These are phyloP conservation scores for Brachionichthys hirsutus DNA, from an alignment of 2,113 vertebrate species.

Conservation along the genomic window DNA sequence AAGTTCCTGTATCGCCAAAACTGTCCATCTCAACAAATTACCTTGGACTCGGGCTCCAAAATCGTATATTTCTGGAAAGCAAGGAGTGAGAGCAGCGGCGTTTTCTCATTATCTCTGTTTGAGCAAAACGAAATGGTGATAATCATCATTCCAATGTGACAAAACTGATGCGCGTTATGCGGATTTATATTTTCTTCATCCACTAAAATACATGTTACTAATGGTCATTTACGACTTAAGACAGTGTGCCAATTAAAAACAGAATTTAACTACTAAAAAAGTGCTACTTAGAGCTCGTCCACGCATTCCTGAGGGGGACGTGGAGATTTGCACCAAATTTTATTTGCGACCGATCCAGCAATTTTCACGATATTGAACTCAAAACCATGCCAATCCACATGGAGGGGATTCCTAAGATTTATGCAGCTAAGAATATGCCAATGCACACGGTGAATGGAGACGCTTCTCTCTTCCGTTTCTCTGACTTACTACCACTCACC, in stretches of 20 bases:
- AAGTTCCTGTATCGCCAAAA: constrained; percentile 47
- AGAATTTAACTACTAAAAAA: too few relatives aligned
- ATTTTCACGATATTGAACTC: not conserved
- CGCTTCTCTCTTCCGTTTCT: too few relatives aligned
- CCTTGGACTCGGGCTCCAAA: constrained; percentile 20
- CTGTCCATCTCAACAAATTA: constrained; percentile 45
- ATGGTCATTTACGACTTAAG: not conserved
- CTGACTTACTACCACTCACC: too few relatives aligned
- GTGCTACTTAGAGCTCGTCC: too few relatives aligned
- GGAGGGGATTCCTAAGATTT: too few relatives aligned
- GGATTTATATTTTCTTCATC: too few relatives aligned
- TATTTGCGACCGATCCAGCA: not conserved
- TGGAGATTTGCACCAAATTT: not conserved
- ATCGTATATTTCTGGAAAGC: constrained; percentile 30
- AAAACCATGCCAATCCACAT: not conserved
- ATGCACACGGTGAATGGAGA: not conserved
- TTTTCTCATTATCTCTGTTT: constrained; percentile 1
- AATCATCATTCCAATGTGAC: not conserved
- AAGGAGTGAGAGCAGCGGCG: not conserved
- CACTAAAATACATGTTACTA: not conserved
- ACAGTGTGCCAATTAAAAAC: too few relatives aligned
- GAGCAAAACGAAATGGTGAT: not conserved
- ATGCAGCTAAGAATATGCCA: not conserved
- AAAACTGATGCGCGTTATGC: too few relatives aligned
- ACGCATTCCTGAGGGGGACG: too few relatives aligned